Conservation (phyloP, 1,140 invertebrate genomes). For the Araneus ventricosus region DNA sequence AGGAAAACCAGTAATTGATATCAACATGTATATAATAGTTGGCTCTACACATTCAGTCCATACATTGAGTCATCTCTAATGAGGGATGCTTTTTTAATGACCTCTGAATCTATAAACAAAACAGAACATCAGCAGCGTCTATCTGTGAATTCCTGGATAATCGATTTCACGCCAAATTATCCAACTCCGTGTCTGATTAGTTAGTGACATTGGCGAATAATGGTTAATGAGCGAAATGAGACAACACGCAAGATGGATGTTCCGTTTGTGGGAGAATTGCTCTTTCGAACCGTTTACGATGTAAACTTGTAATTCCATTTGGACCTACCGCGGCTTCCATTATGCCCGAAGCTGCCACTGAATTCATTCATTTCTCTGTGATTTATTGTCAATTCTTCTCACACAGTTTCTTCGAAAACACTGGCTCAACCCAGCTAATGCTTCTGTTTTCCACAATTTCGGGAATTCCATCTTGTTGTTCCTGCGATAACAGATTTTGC, state of each 20-base stretch:
- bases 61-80: too few species aligned
- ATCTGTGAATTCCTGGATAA: background rate
- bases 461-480: background rate
- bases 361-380: background rate
- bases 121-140: background rate
- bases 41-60: too few species aligned
- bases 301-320: conserved; percentile 33
- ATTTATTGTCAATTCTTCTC: background rate
- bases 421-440: too few species aligned
- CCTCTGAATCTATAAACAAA: background rate
- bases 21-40: too few species aligned
- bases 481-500: background rate
- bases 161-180: background rate
- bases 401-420: background rate
- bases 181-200: background rate
- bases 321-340: background rate
- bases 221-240: conserved; percentile 41
- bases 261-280: background rate
- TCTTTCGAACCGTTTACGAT: conserved; percentile 1
- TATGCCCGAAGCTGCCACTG: background rate
- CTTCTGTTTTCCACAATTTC: background rate
- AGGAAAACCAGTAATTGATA: too few species aligned
- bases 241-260: conserved; percentile 34
- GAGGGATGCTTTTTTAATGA: background rate
- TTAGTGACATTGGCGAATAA: background rate